Evolutionary conservation across 2,797 vertebrate genomes (phyloP).

Genomic region (Prunella strophiata): DNA sequence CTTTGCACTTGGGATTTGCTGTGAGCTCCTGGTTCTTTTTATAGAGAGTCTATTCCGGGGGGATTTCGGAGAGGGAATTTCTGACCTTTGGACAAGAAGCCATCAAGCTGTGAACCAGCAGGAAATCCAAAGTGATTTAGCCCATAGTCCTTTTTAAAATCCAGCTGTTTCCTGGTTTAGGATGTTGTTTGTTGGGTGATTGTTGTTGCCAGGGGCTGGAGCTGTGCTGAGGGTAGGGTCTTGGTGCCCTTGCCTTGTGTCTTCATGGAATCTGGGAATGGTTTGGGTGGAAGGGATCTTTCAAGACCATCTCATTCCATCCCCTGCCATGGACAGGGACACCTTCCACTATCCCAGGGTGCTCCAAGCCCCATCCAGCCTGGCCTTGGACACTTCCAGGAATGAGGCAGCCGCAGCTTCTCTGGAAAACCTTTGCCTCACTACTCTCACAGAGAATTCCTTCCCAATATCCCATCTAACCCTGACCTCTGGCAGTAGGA

Average conservation of each 20-base stretch:
- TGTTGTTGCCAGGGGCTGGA: background rate
- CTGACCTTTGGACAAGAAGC: constrained; percentile 23
- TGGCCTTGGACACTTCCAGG: background rate
- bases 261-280: background rate
- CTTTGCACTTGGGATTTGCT: background rate
- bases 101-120: fast-evolving
- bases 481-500: background rate
- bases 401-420: background rate
- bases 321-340: background rate
- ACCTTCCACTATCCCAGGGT: fast-evolving
- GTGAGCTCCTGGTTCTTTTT: constrained; percentile 30
- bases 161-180: background rate
- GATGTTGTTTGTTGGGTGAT: background rate
- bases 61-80: background rate
- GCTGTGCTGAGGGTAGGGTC: background rate
- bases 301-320: background rate
- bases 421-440: background rate
- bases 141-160: background rate
- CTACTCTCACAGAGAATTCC: background rate
- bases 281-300: background rate
- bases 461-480: background rate
- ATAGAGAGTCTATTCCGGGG: background rate
- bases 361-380: background rate
- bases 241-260: background rate
- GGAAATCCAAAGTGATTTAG: background rate